Conservation (phyloP, 2,888 invertebrate genomes). For the Junonia oenone region DNA sequence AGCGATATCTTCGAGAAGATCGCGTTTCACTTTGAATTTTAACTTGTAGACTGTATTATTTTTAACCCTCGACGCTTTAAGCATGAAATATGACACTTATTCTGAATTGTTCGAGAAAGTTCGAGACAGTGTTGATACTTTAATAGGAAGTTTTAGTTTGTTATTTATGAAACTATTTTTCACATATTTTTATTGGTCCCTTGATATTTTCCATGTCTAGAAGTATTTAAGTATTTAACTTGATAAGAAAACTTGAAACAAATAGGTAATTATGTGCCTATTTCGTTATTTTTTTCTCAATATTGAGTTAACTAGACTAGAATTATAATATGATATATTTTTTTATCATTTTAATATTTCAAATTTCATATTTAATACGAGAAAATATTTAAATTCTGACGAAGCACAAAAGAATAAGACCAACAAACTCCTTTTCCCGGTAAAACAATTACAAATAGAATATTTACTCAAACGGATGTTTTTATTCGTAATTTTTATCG, state of each 20-base stretch:
- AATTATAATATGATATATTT: no score
- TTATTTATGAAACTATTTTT: not conserved
- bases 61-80: slow-evolving; percentile 1
- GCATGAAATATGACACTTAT: not conserved
- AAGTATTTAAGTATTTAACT: no score
- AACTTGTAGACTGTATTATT: slow-evolving; percentile 4
- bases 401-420: not conserved
- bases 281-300: no score
- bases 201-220: no score
- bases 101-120: not conserved
- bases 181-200: no score
- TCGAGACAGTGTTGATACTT: not conserved
- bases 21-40: slow-evolving; percentile 23
- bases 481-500: slow-evolving; percentile 17
- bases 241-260: no score
- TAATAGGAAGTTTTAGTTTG: not conserved
- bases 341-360: no score
- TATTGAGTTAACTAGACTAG: no score
- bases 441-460: not conserved
- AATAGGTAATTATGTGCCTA: no score
- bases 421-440: not conserved
- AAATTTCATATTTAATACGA: no score
- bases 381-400: not conserved
- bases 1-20: slow-evolving; percentile 22
- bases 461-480: slow-evolving; percentile 4